A percentile compares a stretch with the other conserved stretches of the same genome.
phyloP scores from a whole-genome alignment of 2,797 vertebrate species.

The Prionace glauca region DNA sequence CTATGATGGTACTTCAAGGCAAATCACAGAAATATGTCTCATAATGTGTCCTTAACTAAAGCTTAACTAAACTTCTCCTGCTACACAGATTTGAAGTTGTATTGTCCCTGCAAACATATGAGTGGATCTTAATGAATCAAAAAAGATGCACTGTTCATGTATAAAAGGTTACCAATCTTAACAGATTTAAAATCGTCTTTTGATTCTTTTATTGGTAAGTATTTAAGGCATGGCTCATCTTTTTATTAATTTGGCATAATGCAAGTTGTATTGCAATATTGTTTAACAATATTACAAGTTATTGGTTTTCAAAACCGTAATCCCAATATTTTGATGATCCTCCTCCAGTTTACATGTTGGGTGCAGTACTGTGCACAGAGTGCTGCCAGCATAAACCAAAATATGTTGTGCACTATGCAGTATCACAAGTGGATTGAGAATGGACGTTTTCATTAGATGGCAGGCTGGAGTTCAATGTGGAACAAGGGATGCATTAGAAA shows the following conservation, averaged over 20 bases:
- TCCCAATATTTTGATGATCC: constrained; percentile 15
- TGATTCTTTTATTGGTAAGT: background rate
- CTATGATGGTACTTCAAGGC: background rate
- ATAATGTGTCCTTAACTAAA: background rate
- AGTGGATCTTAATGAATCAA: background rate
- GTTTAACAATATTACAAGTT: background rate
- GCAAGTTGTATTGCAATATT: background rate
- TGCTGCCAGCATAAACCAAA: constrained; percentile 21
- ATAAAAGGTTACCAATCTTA: background rate
- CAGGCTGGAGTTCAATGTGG: constrained; percentile 21
- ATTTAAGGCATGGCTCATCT: background rate
- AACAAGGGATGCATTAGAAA: constrained; percentile 31
- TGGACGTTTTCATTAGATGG: constrained; percentile 27
- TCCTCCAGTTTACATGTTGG: background rate
- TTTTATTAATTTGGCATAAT: background rate
- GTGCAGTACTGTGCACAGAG: background rate
- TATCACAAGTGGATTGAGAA: constrained; percentile 21
- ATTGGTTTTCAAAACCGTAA: background rate
- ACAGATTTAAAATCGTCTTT: background rate
- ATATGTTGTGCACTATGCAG: background rate
- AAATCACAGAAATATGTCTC: background rate
- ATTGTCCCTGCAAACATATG: background rate
- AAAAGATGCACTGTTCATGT: background rate
- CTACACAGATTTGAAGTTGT: background rate
- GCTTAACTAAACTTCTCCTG: background rate